Evolutionary conservation across 1,140 invertebrate genomes (phyloP).

Genomic region (Drosophila repleta): DNA sequence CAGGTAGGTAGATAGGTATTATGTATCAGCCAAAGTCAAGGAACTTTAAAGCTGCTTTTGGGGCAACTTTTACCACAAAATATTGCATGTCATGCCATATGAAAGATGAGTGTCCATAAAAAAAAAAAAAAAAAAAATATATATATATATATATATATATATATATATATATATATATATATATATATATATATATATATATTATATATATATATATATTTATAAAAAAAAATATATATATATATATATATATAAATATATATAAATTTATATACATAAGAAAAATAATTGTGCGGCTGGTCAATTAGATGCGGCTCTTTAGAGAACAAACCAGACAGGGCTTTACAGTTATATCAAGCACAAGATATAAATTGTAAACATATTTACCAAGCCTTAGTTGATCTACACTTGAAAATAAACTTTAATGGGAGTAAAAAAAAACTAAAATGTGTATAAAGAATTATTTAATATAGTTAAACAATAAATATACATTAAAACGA

Average conservation of each 20-base stretch:
- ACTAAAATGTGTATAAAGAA: too few species aligned
- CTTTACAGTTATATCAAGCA: conserved; percentile 8
- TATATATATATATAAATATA: neutral
- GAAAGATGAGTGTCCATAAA: conserved; percentile 57
- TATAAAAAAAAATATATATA: conserved; percentile 13
- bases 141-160: neutral
- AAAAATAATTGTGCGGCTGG: conserved; percentile 55
- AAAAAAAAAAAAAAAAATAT: neutral
- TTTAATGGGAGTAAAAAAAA: too few species aligned
- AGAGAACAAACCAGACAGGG: conserved; percentile 19
- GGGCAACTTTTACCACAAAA: conserved; percentile 61
- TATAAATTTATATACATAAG: too few species aligned
- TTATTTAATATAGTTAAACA: neutral
- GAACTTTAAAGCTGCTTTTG: conserved; percentile 71
- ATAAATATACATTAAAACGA: neutral
- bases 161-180: neutral
- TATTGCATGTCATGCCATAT: conserved; percentile 64
- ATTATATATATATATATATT: neutral
- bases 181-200: too few species aligned
- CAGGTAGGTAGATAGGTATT: conserved; percentile 20
- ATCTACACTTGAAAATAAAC: too few species aligned
- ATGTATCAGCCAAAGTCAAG: conserved; percentile 60
- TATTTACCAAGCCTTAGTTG: too few species aligned
- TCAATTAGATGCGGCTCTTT: conserved; percentile 49
- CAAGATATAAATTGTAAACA: too few species aligned